Conservation (phyloP, 2,888 invertebrate species). For the Emmelina monodactyla region DNA sequence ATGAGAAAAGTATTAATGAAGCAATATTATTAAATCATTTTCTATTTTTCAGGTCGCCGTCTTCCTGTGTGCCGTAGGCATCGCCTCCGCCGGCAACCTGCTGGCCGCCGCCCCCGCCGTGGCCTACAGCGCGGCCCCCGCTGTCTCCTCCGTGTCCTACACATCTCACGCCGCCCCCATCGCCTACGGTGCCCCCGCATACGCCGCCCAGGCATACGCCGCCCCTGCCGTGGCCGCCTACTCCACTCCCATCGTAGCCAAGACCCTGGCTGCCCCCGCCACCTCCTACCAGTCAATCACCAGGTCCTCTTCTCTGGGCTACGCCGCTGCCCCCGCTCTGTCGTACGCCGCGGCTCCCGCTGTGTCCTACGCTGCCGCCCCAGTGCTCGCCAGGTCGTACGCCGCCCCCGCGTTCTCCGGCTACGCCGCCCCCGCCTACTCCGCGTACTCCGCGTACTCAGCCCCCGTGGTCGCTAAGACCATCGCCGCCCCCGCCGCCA, state of each 20-base stretch:
- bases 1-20: not conserved
- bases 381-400: not conserved
- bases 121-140: conserved; percentile 19
- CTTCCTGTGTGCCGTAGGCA: conserved; percentile 65
- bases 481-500: too few relatives aligned
- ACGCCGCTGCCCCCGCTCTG: conserved; percentile 4
- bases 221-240: not conserved
- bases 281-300: not conserved
- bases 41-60: conserved; percentile 46
- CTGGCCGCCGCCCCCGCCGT: conserved; percentile 38
- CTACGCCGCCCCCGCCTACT: conserved; percentile 38
- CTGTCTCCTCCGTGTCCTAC: conserved; percentile 24
- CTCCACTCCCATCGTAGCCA: not conserved
- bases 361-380: conserved; percentile 2
- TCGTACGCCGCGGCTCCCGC: conserved; percentile 21
- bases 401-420: conserved; percentile 11
- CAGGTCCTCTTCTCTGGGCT: conserved; percentile 23
- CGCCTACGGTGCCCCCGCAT: conserved; percentile 22
- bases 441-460: conserved; percentile 38
- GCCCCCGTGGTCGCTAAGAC: conserved; percentile 43
- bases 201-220: not conserved
- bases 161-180: conserved; percentile 36
- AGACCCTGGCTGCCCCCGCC: not conserved
- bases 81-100: conserved; percentile 68
- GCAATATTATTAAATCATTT: too few relatives aligned